Conservation (phyloP, 92 coral and sea anemone species). For the Epizoanthus fatuus region DNA sequence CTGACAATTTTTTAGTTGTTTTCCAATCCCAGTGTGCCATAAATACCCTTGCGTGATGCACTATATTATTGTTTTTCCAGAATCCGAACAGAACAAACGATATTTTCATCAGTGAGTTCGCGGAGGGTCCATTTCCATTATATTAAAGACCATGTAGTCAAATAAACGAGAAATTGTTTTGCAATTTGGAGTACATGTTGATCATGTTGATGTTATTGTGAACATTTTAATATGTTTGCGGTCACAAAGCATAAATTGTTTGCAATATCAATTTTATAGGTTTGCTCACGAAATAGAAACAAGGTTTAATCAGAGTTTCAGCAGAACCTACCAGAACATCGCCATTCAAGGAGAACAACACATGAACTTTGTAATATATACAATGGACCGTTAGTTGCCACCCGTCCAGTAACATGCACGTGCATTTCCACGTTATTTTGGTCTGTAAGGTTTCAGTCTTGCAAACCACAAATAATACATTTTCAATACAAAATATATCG, state of each 20-base stretch:
- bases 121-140: too few species aligned
- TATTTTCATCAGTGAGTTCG: background rate
- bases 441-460: background rate
- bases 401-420: background rate
- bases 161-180: background rate
- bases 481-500: background rate
- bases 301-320: background rate
- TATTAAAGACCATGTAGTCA: too few species aligned
- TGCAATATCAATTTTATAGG: conserved; percentile 5
- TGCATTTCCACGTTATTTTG: background rate
- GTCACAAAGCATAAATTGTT: conserved; percentile 14
- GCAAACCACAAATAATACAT: background rate
- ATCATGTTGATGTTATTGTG: conserved; percentile 23
- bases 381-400: too few species aligned
- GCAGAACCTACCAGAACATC: background rate
- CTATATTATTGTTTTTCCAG: background rate
- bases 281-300: background rate
- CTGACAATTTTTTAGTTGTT: too few species aligned
- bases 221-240: conserved; percentile 12
- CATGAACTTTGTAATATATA: background rate
- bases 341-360: background rate
- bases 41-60: background rate
- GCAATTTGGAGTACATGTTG: conserved; percentile 32
- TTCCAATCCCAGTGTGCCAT: background rate
- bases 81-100: background rate